These are phyloP conservation scores for Calameuta pallipes DNA, from an alignment of 2,888 invertebrate genomes.

Conservation along the genomic window DNA sequence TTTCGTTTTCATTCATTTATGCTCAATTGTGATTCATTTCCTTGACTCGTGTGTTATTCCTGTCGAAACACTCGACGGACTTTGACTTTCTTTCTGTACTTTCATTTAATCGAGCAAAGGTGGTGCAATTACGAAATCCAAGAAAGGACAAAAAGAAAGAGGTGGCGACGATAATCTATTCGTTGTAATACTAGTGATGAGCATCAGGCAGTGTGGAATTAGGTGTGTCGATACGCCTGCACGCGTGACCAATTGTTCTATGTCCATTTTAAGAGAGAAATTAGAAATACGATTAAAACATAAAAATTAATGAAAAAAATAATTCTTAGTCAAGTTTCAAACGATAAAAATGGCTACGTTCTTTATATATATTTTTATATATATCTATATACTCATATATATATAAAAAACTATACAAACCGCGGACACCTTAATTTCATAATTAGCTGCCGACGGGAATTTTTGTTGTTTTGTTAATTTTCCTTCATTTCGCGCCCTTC, in stretches of 20 bases:
- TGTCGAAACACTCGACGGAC: neutral
- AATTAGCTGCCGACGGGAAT: slow-evolving; percentile 48
- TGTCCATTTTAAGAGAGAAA: slow-evolving; percentile 15
- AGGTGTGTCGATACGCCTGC: slow-evolving; percentile 11
- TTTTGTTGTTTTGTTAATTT: slow-evolving; percentile 23
- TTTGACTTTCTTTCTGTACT: neutral
- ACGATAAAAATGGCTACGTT: slow-evolving; percentile 51
- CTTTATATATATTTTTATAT: slow-evolving; percentile 26
- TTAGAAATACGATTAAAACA: slow-evolving; percentile 1
- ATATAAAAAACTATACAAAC: slow-evolving; percentile 54
- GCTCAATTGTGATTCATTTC: neutral
- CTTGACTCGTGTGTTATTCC: neutral
- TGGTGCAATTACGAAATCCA: slow-evolving; percentile 1
- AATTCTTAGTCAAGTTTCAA: slow-evolving; percentile 47
- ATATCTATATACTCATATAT: slow-evolving; percentile 25
- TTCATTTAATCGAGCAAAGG: neutral
- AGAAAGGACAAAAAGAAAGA: slow-evolving; percentile 34
- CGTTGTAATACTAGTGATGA: slow-evolving; percentile 63
- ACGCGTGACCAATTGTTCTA: slow-evolving; percentile 4
- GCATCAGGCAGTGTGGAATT: slow-evolving; percentile 50
- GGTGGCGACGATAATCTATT: slow-evolving; percentile 53
- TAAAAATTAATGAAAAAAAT: slow-evolving; percentile 51
- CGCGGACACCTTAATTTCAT: slow-evolving; percentile 44
- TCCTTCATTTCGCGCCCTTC: slow-evolving; percentile 3
- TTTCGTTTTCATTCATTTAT: neutral